Percentiles rank a stretch among this genome's conserved stretches.
These are phyloP conservation scores for Aleiodes sp. DNA, from an alignment of 1,140 invertebrate species.

Conservation along the genomic window DNA sequence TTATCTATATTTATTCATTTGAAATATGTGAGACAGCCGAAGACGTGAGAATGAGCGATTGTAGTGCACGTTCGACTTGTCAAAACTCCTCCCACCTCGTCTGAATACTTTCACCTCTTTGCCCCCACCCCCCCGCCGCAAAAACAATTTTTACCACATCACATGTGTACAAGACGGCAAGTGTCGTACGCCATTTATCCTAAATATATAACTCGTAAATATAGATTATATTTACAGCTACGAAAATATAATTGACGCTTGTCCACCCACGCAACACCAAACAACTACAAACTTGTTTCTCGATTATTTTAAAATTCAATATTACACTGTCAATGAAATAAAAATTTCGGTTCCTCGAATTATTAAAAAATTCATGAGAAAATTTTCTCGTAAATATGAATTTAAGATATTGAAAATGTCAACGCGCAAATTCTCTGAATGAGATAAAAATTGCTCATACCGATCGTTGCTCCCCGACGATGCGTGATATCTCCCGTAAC, in stretches of 20 bases:
- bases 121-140: constrained; percentile 6
- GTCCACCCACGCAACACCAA: constrained; percentile 40
- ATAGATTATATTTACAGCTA: constrained; percentile 62
- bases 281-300: background rate
- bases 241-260: constrained; percentile 55
- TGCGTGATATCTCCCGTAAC: constrained; percentile 2
- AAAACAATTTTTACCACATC: constrained; percentile 30
- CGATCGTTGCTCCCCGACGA: constrained; percentile 11
- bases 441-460: background rate
- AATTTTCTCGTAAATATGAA: background rate
- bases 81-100: constrained; percentile 60
- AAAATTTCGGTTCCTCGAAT: background rate
- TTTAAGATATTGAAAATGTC: background rate
- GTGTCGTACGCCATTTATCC: constrained; percentile 54
- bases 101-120: constrained; percentile 46
- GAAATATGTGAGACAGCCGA: constrained; percentile 32
- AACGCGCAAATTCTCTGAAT: background rate
- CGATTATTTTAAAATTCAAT: background rate
- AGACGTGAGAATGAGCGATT: constrained; percentile 61
- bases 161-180: constrained; percentile 42
- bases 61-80: constrained; percentile 34
- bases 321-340: background rate
- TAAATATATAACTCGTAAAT: constrained; percentile 63
- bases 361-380: background rate
- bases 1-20: background rate